Percentiles rank a stretch among this genome's conserved stretches.
phyloP scores from a whole-genome alignment of 2,797 vertebrate species.

The Acanthurus lineatus region DNA sequence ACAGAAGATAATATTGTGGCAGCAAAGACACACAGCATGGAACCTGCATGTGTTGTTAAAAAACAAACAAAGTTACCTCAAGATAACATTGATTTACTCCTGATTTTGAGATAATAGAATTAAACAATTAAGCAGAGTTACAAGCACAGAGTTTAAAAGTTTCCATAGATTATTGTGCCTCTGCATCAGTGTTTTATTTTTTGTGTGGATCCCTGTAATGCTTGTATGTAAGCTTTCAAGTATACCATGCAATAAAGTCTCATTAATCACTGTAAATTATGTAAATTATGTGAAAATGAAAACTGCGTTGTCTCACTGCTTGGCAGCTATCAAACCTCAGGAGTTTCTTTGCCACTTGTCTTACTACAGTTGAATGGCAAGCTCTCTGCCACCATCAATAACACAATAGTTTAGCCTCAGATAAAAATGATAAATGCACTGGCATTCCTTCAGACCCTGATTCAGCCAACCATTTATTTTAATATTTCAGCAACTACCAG shows the following conservation, averaged over 20 bases:
- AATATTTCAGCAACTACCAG: constrained; percentile 79
- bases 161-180: constrained; percentile 33
- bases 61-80: too few relatives aligned
- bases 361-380: constrained; percentile 67
- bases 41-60: too few relatives aligned
- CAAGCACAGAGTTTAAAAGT: too few relatives aligned
- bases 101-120: too few relatives aligned
- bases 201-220: constrained; percentile 30
- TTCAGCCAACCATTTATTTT: constrained; percentile 81
- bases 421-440: constrained; percentile 75
- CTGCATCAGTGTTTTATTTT: constrained; percentile 36
- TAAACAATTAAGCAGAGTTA: too few relatives aligned
- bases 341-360: constrained; percentile 64
- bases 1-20: too few relatives aligned
- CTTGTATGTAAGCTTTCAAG: constrained; percentile 16
- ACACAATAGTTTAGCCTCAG: constrained; percentile 77
- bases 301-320: constrained; percentile 46
- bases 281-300: constrained; percentile 59
- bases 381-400: constrained; percentile 70
- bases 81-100: too few relatives aligned
- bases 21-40: too few relatives aligned
- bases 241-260: constrained; percentile 18
- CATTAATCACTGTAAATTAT: constrained; percentile 65
- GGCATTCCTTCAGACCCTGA: constrained; percentile 71
- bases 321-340: constrained; percentile 57